Conservation (phyloP, 1,140 invertebrate species). For the Calycopis cecrops region DNA sequence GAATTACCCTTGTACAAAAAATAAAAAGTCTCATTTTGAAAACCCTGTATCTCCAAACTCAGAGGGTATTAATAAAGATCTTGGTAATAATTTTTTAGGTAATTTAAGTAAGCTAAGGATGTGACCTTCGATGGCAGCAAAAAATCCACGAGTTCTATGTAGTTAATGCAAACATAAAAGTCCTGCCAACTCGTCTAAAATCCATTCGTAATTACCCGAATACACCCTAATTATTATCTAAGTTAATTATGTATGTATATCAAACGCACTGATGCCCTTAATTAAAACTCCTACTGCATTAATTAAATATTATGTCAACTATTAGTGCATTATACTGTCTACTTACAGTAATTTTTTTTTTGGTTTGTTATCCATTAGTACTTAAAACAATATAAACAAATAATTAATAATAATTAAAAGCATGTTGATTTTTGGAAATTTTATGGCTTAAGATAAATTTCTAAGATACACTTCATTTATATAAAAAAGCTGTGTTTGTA, state of each 20-base stretch:
- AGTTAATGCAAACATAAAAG: no score
- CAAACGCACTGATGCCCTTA: constrained; percentile 4
- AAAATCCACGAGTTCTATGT: no score
- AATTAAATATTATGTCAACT: no score
- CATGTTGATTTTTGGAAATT: constrained; percentile 5
- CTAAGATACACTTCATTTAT: constrained; percentile 5
- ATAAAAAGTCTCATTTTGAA: no score
- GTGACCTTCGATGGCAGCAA: no score
- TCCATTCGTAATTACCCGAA: no score
- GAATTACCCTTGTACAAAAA: no score
- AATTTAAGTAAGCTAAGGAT: no score
- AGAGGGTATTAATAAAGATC: no score
- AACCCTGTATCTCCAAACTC: no score
- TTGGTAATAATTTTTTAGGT: no score
- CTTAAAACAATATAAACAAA: not conserved
- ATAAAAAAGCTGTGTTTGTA: constrained; percentile 9
- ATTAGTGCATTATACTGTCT: constrained; percentile 9
- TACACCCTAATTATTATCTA: not conserved
- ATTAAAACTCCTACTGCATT: constrained; percentile 7
- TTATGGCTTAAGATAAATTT: constrained; percentile 7
- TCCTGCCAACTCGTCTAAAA: no score
- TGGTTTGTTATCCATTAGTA: constrained; percentile 4
- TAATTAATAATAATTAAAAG: constrained; percentile 9
- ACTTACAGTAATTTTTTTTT: constrained; percentile 6
- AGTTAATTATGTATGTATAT: not conserved